phyloP scores from a whole-genome alignment of 2,888 invertebrate genomes.

The Parnassius glacialis region DNA sequence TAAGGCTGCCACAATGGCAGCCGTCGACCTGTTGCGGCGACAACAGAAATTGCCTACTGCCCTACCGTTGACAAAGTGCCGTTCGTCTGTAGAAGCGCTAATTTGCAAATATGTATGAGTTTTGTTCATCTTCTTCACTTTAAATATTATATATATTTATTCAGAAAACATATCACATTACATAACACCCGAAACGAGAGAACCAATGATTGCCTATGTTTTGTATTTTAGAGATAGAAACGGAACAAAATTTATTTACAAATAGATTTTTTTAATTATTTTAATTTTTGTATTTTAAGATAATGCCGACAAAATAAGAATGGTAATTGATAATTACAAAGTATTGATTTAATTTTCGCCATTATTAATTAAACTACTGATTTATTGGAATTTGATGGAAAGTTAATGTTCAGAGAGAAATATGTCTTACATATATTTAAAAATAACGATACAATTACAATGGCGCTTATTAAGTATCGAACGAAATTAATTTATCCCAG shows the following conservation, averaged over 20 bases:
- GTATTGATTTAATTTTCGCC: too few relatives aligned
- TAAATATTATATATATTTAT: constrained; percentile 37
- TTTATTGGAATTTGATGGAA: too few relatives aligned
- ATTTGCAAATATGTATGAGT: constrained; percentile 33
- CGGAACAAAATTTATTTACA: constrained; percentile 48
- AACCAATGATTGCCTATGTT: constrained; percentile 37
- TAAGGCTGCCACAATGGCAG: too few relatives aligned
- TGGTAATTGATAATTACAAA: too few relatives aligned
- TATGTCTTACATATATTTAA: too few relatives aligned
- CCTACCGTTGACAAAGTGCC: too few relatives aligned
- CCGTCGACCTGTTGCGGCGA: too few relatives aligned
- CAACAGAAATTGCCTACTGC: too few relatives aligned
- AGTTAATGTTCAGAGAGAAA: too few relatives aligned
- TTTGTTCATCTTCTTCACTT: constrained; percentile 50
- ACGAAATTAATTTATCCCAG: constrained; percentile 70
- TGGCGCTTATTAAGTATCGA: constrained; percentile 39
- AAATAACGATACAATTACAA: neutral
- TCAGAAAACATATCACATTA: constrained; percentile 49
- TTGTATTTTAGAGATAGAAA: constrained; percentile 40
- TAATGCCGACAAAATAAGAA: constrained; percentile 5
- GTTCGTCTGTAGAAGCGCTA: neutral
- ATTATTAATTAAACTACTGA: too few relatives aligned
- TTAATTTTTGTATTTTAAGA: constrained; percentile 22
- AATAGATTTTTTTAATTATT: constrained; percentile 17
- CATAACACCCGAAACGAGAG: constrained; percentile 35